These are phyloP conservation scores for Epinephelus coioides DNA, from an alignment of 2,797 vertebrate species.

Conservation along the genomic window DNA sequence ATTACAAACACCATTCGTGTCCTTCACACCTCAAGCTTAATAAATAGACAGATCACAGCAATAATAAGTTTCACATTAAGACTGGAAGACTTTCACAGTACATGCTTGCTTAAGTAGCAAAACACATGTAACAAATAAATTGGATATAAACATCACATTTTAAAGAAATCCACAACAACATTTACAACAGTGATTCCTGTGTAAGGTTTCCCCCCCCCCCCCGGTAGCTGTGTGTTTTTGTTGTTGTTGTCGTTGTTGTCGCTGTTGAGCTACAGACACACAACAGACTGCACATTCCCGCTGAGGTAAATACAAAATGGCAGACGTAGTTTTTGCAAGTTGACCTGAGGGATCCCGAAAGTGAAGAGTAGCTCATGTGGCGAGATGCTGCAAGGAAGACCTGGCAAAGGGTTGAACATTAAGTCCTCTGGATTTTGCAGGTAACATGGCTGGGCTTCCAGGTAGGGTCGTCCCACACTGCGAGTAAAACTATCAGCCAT, in stretches of 20 bases:
- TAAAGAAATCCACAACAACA: conserved; percentile 69
- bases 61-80: conserved; percentile 72
- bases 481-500: conserved; percentile 41
- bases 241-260: conserved; percentile 22
- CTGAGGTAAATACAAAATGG: conserved; percentile 80
- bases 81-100: conserved; percentile 86
- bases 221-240: conserved; percentile 51
- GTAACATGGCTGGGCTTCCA: conserved; percentile 59
- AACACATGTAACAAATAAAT: conserved; percentile 76
- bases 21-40: conserved; percentile 48
- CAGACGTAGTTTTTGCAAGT: conserved; percentile 74
- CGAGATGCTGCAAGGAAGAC: conserved; percentile 73
- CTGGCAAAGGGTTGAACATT: conserved; percentile 53
- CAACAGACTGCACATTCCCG: conserved; percentile 69
- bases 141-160: conserved; percentile 73
- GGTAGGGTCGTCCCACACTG: conserved; percentile 8
- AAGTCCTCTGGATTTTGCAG: conserved; percentile 58
- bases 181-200: conserved; percentile 72
- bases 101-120: conserved; percentile 83
- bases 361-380: conserved; percentile 61
- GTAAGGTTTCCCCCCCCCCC: conserved; percentile 57
- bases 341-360: conserved; percentile 81
- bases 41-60: conserved; percentile 72
- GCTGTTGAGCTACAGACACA: conserved; percentile 47
- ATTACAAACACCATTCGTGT: conserved; percentile 48